These are phyloP conservation scores for Diachasma alloeum DNA, from an alignment of 1,140 invertebrate genomes.

Conservation along the genomic window DNA sequence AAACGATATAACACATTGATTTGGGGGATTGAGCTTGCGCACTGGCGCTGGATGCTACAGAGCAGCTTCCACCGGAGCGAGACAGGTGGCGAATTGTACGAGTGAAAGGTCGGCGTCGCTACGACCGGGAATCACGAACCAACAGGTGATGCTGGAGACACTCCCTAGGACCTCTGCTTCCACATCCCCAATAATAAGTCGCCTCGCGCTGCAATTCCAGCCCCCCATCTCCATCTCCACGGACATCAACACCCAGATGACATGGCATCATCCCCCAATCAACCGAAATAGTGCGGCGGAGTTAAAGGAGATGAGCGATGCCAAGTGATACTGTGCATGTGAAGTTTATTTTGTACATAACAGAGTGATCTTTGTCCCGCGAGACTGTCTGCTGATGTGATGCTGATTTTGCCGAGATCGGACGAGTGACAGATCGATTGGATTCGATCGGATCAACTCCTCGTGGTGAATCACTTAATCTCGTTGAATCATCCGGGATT, in stretches of 20 bases:
- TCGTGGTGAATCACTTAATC: too few species aligned
- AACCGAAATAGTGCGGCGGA: not conserved
- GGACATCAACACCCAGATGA: not conserved
- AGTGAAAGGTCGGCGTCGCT: constrained; percentile 28
- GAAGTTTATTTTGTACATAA: not conserved
- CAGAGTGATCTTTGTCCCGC: not conserved
- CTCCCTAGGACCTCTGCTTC: constrained; percentile 42
- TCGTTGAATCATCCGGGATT: not conserved
- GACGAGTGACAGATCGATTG: too few species aligned
- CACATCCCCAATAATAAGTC: not conserved
- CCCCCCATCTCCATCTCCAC: not conserved
- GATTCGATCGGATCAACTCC: too few species aligned
- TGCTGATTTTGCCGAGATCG: too few species aligned
- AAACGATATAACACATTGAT: constrained; percentile 54
- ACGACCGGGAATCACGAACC: constrained; percentile 46
- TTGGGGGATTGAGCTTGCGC: constrained; percentile 30
- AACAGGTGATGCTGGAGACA: constrained; percentile 60
- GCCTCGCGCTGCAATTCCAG: not conserved
- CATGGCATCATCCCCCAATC: not conserved
- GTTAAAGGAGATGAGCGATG: not conserved
- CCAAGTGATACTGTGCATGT: not conserved
- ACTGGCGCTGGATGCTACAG: not conserved
- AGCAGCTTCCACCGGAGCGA: constrained; percentile 17
- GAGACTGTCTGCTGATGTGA: not conserved
- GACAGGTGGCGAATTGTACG: constrained; percentile 22